Base-by-base conservation (phyloP, 2,888 invertebrate genomes). In the Mantis religiosa region DNA sequence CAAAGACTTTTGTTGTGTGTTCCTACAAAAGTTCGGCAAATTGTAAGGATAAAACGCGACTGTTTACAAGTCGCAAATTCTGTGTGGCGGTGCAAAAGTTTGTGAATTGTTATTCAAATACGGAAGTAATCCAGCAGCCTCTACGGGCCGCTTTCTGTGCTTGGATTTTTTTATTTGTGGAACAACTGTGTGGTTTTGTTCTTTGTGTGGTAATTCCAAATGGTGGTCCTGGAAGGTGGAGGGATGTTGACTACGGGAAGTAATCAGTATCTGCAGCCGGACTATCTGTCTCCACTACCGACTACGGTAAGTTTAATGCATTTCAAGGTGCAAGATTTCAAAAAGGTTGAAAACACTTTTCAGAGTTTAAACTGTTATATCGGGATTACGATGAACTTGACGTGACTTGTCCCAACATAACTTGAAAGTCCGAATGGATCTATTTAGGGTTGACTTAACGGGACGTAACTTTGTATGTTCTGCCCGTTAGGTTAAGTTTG, bases 261-360 rank as follows among this genome's bases (percentile, higher is more conserved):
- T 89, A 98, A 97, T 93, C 97, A 98, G 95, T 99, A 99, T 94
- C 95, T 99, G 92, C 97, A 98, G 94, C 98, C 98, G 94, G 99
- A 99, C 95, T 98, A 98, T 94, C 95, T 99, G 92, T 97, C 98
- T 91, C 98, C 98, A 91, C 95, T 98, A 93, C 97, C 98, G 91
- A 97, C 98, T 90, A 97, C 98, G 96, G 98, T 98, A 96, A 97
- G 98, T 71, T 71, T 71, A n/a, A 30, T 30, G 30, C 30, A 15
- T 71, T 71, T 71, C 6, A 93, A 91, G 89, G 92, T 91, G 89
- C 88, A 82, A 28, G 81, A 7, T 41, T 25, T 27, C 6, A 12
- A 41, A 12, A 41, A 41, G 41, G 41, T 12, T 41, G 9, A 82
- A 82, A 28, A 20, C 8, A 27, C 28, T 20, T 20, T 27, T 82